Base-by-base conservation (phyloP, 2,797 vertebrate genomes). In the Australoheros facetus region DNA sequence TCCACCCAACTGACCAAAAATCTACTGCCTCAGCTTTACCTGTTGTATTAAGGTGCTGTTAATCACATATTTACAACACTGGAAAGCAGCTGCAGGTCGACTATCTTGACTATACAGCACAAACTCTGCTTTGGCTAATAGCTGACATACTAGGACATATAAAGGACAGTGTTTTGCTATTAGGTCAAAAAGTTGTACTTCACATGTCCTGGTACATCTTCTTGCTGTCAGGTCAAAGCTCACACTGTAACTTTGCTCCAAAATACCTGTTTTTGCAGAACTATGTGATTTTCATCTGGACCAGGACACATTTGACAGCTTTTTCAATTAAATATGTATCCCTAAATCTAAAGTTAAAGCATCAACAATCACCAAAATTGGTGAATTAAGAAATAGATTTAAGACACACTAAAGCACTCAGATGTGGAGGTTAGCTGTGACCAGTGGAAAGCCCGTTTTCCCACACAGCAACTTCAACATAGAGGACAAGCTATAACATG, bases 401-500 rank as follows among this genome's bases (percentile, higher is more conserved):
- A 4, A 42, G 2, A 62, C 4, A 62, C n/a, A 42, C 37, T 26
- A 26, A 62, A 62, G 51, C 19, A n/a, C 5, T 5, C 12, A 56
- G 60, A 48, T 16, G 71, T 55, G 10, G 45, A 45, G 14, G 51
- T 16, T 23, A 16, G 6, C 5, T 76, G 58, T 74, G 48, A 81
- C 58, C 53, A 23, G 75, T 71, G 53, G 13, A 69, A 73, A 78
- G 55, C 7, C 39, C 71, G 71, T 83, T 83, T 91, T 71, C 51
- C 19, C 71, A 48, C 45, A 64, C 72, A 56, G 64, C 42, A 80
- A 66, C 82, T 90, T 80, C 79, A 91, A 89, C 85, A 75, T 77
- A 86, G 0, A 58, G 28, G 79, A 79, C 93, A 88, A 75, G 93
- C 80, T 85, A 1, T 3, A 56, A 89, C 93, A 89, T 19, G 92